phyloP scores from a whole-genome alignment of 1,140 invertebrate species.

The Heterodera carotae region DNA sequence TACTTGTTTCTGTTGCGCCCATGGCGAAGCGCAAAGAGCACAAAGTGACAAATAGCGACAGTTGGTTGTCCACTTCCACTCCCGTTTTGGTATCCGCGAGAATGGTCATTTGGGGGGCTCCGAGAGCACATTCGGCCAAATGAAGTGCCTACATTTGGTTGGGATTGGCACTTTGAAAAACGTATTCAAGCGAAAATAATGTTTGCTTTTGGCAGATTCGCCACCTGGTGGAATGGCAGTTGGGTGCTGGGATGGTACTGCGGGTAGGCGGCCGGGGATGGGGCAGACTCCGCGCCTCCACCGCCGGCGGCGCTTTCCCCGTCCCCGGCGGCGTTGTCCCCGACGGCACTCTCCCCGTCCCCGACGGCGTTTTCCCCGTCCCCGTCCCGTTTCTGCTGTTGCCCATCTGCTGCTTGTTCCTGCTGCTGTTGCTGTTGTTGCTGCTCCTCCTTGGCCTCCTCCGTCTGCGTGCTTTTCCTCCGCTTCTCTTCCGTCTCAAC shows the following conservation, averaged over 20 bases:
- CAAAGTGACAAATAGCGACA: conserved; percentile 24
- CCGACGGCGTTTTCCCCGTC: too few relatives aligned
- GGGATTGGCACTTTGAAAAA: neutral
- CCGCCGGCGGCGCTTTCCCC: neutral
- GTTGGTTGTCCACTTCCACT: conserved; percentile 12
- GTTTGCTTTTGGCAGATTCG: neutral
- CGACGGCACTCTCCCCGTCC: too few relatives aligned
- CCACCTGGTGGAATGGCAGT: conserved; percentile 24
- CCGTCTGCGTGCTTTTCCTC: neutral
- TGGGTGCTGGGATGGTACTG: conserved; percentile 19
- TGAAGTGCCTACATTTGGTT: conserved; percentile 10
- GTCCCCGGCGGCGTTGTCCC: too few relatives aligned
- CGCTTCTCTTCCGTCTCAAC: conserved; percentile 7
- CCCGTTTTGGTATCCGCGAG: conserved; percentile 25
- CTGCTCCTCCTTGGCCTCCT: neutral
- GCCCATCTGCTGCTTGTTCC: neutral
- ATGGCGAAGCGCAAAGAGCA: conserved; percentile 20
- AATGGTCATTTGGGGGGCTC: conserved; percentile 23
- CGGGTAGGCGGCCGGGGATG: neutral
- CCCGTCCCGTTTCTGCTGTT: too few relatives aligned
- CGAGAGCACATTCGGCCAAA: conserved; percentile 16
- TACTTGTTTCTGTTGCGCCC: conserved; percentile 21
- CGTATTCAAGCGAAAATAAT: too few relatives aligned
- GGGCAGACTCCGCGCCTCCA: conserved; percentile 3
- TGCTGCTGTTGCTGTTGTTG: neutral